A percentile compares a stretch with the other conserved stretches of the same genome.
phyloP scores from a whole-genome alignment of 2,797 vertebrate genomes.

The Hydrolagus colliei region DNA sequence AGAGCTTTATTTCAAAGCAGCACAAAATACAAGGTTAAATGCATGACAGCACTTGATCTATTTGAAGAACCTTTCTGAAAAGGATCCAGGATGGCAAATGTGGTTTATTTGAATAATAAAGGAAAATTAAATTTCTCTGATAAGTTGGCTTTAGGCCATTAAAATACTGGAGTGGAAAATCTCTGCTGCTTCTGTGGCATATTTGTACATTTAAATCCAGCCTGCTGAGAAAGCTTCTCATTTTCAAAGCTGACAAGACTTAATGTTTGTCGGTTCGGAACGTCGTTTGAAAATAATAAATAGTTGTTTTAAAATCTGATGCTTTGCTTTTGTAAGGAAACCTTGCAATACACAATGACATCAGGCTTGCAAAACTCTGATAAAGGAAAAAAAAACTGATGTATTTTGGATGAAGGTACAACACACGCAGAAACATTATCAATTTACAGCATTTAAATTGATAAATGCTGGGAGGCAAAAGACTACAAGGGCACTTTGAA shows the following conservation, averaged over 20 bases:
- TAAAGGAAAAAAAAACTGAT: constrained; percentile 57
- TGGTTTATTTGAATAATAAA: constrained; percentile 76
- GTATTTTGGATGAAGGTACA: constrained; percentile 69
- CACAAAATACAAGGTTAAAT: constrained; percentile 64
- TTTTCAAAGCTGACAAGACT: constrained; percentile 23
- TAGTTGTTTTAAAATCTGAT: constrained; percentile 46
- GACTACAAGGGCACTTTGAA: constrained; percentile 91
- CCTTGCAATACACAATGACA: constrained; percentile 23
- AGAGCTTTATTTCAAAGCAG: not conserved
- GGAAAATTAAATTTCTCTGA: constrained; percentile 75
- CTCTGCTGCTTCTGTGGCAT: constrained; percentile 61
- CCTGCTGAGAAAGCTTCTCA: constrained; percentile 16
- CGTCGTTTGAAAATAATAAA: constrained; percentile 43
- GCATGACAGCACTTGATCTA: constrained; percentile 70
- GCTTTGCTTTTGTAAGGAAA: constrained; percentile 38
- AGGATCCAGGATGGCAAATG: constrained; percentile 70
- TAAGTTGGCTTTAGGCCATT: constrained; percentile 66
- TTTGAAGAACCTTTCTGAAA: constrained; percentile 72
- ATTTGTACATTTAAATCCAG: constrained; percentile 52
- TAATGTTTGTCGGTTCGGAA: constrained; percentile 15
- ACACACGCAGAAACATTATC: constrained; percentile 75
- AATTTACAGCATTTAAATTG: constrained; percentile 90
- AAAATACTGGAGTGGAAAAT: constrained; percentile 73
- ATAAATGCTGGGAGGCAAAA: constrained; percentile 78
- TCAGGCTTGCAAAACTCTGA: constrained; percentile 45